Conservation (phyloP, 2,113 vertebrate species). For the Catharus fuscescens region DNA sequence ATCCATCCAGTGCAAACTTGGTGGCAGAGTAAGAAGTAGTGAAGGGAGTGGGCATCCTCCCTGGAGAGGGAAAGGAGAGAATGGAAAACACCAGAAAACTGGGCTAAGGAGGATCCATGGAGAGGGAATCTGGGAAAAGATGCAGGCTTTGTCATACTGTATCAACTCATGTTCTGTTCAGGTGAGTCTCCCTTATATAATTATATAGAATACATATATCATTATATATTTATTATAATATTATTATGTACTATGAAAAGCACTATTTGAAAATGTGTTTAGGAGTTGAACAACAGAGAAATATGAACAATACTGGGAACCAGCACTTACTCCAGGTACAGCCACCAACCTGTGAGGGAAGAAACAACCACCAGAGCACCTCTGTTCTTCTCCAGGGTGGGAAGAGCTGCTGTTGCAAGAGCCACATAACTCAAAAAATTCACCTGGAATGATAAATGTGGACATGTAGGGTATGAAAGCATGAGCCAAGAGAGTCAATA, state of each 20-base stretch:
- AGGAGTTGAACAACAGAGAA: neutral
- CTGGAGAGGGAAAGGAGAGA: conserved; percentile 53
- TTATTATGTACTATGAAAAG: neutral
- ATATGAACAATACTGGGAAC: neutral
- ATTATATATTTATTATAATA: neutral
- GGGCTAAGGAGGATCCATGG: neutral
- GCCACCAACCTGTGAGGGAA: conserved; percentile 81
- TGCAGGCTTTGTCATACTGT: neutral
- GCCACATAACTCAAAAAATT: conserved; percentile 89
- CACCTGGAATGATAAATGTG: conserved; percentile 72
- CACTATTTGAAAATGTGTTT: neutral
- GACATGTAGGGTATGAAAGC: neutral
- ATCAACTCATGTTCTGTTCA: neutral
- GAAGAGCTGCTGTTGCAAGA: conserved; percentile 79
- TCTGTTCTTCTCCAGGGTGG: conserved; percentile 76
- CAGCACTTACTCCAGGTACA: neutral
- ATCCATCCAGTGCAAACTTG: conserved; percentile 87
- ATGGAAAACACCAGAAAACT: neutral
- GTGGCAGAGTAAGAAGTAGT: conserved; percentile 80
- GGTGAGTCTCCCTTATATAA: neutral
- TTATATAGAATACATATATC: neutral
- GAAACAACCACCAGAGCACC: conserved; percentile 85
- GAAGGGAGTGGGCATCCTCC: conserved; percentile 77
- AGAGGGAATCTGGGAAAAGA: neutral
- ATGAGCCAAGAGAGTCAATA: neutral